Conservation (phyloP, 2,888 invertebrate species). For the Oligia fasciuncula region DNA sequence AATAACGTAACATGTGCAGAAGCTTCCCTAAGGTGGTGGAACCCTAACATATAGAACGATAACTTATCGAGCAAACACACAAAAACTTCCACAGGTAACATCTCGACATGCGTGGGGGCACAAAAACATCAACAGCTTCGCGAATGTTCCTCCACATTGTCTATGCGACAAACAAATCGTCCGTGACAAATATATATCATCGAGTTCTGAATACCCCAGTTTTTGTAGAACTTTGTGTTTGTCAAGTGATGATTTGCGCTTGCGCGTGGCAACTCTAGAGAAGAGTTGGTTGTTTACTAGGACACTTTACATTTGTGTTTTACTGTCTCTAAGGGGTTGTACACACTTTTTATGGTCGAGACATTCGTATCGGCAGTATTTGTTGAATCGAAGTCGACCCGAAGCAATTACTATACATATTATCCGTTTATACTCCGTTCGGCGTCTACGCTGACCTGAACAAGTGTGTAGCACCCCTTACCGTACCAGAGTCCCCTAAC, state of each 20-base stretch:
- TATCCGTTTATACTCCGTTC: neutral
- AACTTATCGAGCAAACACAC: no score
- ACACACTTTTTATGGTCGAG: neutral
- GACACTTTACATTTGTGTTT: neutral
- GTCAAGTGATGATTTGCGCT: conserved; percentile 6
- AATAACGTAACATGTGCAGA: no score
- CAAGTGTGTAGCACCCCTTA: neutral
- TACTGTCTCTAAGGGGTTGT: neutral
- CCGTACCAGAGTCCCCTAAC: neutral
- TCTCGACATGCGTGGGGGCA: no score
- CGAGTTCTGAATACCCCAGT: conserved; percentile 49
- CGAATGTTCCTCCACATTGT: no score
- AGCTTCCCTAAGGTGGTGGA: no score
- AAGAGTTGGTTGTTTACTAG: neutral
- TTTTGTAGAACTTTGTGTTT: conserved; percentile 41
- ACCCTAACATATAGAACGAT: no score
- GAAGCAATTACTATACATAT: neutral
- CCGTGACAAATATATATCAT: no score
- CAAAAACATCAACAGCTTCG: no score
- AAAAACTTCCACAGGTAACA: no score
- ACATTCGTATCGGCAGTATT: neutral
- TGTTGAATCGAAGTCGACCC: neutral
- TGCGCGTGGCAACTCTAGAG: conserved; percentile 17
- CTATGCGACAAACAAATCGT: no score
- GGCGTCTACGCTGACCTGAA: neutral